Base-by-base conservation (phyloP, 2,113 vertebrate species). In the Grantiella picta region DNA sequence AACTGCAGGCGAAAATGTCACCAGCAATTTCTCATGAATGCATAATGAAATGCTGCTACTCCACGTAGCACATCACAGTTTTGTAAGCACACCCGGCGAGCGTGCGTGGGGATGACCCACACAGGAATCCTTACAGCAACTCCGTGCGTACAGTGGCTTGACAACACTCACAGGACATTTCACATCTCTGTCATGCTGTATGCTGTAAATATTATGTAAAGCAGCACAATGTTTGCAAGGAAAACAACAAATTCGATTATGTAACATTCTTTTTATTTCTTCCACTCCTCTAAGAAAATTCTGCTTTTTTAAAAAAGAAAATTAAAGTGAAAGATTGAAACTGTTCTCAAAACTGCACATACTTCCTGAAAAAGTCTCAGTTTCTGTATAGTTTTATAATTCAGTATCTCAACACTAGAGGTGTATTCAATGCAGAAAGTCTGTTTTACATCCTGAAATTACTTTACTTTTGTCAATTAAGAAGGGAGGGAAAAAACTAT, bases 131-230 rank as follows among this genome's bases (percentile, higher is more conserved):
- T 47, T 11, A 24, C 22, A 63, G 2, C 4, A 87, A 80, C 79
- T 77, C 85, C 3, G 1, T 0, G 8, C 1, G 4, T 2, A 29
- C 0, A 2, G 47, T 2, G n/a, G 20, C 60, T 92, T 77, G 33
- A 77, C 44, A 45, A 47, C 31, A 45, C 17, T 6, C 2, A 40
- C 7, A 47, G 73, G 38, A n/a, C 36, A 22, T 22, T 38, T 22
- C 10, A 2, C 71, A 18, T 10, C 70, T 19, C 54, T 52, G 36
- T 11, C 18, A 0, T 15, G n/a, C 63, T 76, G 28, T 4, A 11
- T 35, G 50, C 71, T 53, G n/a, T 3, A 44, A 95, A n/a, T 54
- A 45, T 20, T 60, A 78, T 0, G 22, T 40, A 86, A 93, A 96
- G 52, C 47, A 89, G 78, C 16, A 52, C 15, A 35, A 17, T 0